Evolutionary conservation across 1,140 invertebrate species (phyloP), one percentile per base, ranked within the genome.

Genomic region (Oryctes rhinoceros): DNA sequence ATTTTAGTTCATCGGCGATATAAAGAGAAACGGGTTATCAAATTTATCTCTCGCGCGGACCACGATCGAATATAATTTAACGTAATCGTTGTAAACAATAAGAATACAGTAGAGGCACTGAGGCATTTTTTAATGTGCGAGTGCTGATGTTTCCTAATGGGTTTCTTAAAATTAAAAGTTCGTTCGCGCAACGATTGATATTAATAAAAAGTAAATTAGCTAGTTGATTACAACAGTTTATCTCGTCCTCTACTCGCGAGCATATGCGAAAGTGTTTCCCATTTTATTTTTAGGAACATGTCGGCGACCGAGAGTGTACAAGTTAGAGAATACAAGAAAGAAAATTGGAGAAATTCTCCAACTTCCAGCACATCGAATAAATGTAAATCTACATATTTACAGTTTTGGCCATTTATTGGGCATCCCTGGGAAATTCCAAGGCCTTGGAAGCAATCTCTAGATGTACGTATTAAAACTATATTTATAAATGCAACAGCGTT

Each of bases 201-300:
- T 35, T 71, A 71, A 37, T 71, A 71, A 71, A 71, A 71, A 71
- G 20, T 37, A 71, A 71, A 71, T 71, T 71, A 71, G 35, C 65
- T 24, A 35, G 35, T 71, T 9, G 30, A 71, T 71, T 71, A 71
- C 35, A 71, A 35, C 20, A 35, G 65, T 35, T 71, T 24, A 71
- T 71, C 65, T 71, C 65, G 13, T 71, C 24, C 37, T 71, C 65
- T 71, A 35, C 24, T 13, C 65, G 18, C 30, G 65, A 71, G 35
- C 65, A 71, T 71, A 20, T 71, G 65, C 37, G 13, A 71, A 4
- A 71, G 30, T 35, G 20, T 7, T 71, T 71, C 65, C 37, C 11
- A 24, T 37, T 71, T 37, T 37, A 37, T 35, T 71, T 59, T 59
- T 37, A 37, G 24, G 24, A 71, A 71, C 13, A 37, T 24, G 65